A percentile compares a stretch with the other conserved stretches of the same genome.
Conservation (phyloP, 2,888 invertebrate species). For the Cheilosia soror region DNA sequence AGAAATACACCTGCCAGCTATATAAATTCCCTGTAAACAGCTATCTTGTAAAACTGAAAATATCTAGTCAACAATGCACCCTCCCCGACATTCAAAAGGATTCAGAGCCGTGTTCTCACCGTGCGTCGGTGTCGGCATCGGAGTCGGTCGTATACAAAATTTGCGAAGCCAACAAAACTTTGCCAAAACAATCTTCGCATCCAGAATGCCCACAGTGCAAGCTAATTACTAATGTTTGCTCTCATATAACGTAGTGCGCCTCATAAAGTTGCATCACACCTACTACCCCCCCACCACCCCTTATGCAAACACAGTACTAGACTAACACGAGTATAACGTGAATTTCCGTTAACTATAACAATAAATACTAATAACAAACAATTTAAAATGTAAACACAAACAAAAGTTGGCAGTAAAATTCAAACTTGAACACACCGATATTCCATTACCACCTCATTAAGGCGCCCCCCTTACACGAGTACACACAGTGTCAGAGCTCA, state of each 20-base stretch:
- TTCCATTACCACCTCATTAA: slow-evolving; percentile 68
- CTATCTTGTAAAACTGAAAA: no score
- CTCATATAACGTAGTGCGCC: slow-evolving; percentile 8
- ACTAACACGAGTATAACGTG: neutral
- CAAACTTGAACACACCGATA: slow-evolving; percentile 65
- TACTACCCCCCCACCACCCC: neutral
- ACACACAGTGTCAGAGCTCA: neutral
- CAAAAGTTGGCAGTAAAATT: slow-evolving; percentile 64
- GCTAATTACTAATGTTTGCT: slow-evolving; percentile 42
- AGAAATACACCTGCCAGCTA: no score
- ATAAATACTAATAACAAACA: slow-evolving; percentile 67
- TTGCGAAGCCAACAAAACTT: neutral
- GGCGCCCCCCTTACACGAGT: neutral
- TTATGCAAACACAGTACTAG: neutral
- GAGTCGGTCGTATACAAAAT: no score
- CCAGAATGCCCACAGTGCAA: slow-evolving; percentile 33
- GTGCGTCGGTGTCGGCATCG: no score
- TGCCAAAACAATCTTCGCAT: slow-evolving; percentile 1
- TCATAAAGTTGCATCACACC: neutral
- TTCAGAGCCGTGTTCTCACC: no score
- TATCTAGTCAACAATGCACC: no score
- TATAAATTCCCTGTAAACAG: no score
- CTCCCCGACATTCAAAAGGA: no score
- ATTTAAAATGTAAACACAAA: slow-evolving; percentile 68
- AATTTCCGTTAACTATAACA: slow-evolving; percentile 40